A percentile compares a stretch with the other conserved stretches of the same genome.
Evolutionary conservation across 2,888 invertebrate species (phyloP).

Genomic region (Melangyna quadrimaculata): DNA sequence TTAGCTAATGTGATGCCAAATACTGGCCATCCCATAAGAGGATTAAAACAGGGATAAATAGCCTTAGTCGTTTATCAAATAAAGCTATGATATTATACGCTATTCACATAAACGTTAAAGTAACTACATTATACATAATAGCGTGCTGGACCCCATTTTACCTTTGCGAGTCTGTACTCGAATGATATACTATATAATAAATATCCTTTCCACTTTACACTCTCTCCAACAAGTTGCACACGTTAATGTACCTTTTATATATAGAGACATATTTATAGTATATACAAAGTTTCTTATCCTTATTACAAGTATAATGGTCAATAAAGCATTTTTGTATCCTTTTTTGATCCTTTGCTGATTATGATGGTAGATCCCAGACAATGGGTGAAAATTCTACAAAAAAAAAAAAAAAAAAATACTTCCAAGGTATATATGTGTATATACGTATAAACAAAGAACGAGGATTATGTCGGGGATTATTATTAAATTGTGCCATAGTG

Average conservation of each 20-base stretch:
- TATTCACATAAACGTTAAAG: background rate
- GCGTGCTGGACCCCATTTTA: constrained; percentile 42
- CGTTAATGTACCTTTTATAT: too few relatives aligned
- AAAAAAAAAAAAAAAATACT: background rate
- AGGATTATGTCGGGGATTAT: constrained; percentile 26
- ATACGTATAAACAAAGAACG: background rate
- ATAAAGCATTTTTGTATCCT: constrained; percentile 56
- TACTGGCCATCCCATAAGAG: constrained; percentile 59
- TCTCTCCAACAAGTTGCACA: background rate
- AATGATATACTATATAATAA: constrained; percentile 17
- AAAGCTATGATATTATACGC: constrained; percentile 24
- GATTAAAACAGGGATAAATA: constrained; percentile 59
- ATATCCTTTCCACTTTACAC: background rate
- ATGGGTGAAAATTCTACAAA: background rate
- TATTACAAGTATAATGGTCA: constrained; percentile 47
- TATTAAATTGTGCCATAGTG: constrained; percentile 30
- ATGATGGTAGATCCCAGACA: constrained; percentile 20
- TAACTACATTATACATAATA: background rate
- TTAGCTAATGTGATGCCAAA: constrained; percentile 53
- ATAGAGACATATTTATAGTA: too few relatives aligned
- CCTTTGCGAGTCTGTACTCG: background rate
- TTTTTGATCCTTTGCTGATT: constrained; percentile 50
- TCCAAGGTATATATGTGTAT: background rate
- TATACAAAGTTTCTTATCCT: constrained; percentile 42
- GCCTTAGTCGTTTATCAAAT: constrained; percentile 58